Percentiles rank a stretch among this genome's conserved stretches.
phyloP scores from a whole-genome alignment of 2,888 invertebrate genomes.

The Drosophila austrosaltans region DNA sequence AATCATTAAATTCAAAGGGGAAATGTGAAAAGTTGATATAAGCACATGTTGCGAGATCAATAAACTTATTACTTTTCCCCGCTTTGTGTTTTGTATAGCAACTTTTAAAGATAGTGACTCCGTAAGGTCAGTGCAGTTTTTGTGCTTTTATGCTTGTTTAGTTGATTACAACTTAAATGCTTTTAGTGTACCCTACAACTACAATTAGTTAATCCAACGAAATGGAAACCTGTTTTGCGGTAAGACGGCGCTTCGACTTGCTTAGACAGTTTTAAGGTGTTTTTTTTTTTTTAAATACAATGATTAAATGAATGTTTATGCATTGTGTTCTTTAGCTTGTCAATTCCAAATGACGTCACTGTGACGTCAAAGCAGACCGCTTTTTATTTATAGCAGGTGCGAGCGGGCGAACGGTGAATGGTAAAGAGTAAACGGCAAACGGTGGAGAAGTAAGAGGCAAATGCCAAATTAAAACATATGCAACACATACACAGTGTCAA shows the following conservation, averaged over 20 bases:
- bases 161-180: neutral
- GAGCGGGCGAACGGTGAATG: constrained; percentile 27
- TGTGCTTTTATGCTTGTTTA: neutral
- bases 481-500: constrained; percentile 64
- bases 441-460: constrained; percentile 51
- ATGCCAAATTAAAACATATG: constrained; percentile 78
- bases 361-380: constrained; percentile 76
- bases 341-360: constrained; percentile 75
- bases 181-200: neutral
- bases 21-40: neutral
- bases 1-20: neutral
- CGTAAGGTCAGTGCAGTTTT: too few species aligned
- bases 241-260: constrained; percentile 52
- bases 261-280: constrained; percentile 56
- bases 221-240: constrained; percentile 57
- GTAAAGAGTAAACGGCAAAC: constrained; percentile 30
- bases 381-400: constrained; percentile 53
- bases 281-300: constrained; percentile 52
- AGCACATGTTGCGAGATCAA: neutral
- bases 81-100: neutral
- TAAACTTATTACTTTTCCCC: neutral
- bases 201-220: neutral
- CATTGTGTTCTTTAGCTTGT: constrained; percentile 52
- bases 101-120: too few species aligned
- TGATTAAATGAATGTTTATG: constrained; percentile 78